phyloP scores from a whole-genome alignment of 2,888 invertebrate genomes.

The Sesia apiformis region DNA sequence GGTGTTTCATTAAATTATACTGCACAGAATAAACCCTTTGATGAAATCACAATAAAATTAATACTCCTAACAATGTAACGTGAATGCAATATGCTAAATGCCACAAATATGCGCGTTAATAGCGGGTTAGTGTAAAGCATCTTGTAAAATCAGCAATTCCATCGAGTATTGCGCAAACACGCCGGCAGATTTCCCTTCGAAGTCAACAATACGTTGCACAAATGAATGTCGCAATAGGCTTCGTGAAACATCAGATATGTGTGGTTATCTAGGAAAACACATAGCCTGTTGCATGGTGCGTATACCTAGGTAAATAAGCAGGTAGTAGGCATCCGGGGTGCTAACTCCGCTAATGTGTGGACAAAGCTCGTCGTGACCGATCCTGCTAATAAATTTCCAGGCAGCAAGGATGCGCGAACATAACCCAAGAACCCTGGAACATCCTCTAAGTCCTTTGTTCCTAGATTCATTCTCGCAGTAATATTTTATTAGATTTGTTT shows the following conservation, averaged over 20 bases:
- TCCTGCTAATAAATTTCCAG: slow-evolving; percentile 69
- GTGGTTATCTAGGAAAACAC: slow-evolving; percentile 59
- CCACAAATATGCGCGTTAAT: slow-evolving; percentile 26
- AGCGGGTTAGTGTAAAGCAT: slow-evolving; percentile 39
- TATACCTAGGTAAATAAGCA: slow-evolving; percentile 51
- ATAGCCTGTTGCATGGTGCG: slow-evolving; percentile 17
- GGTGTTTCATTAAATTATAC: slow-evolving; percentile 1
- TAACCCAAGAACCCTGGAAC: slow-evolving; percentile 25
- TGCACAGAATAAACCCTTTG: slow-evolving; percentile 1
- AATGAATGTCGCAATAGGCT: slow-evolving; percentile 53
- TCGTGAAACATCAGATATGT: slow-evolving; percentile 42
- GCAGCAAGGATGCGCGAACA: slow-evolving; percentile 49
- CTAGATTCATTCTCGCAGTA: neutral
- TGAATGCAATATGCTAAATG: slow-evolving; percentile 17
- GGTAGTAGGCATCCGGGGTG: slow-evolving; percentile 52
- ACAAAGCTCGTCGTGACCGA: slow-evolving; percentile 66
- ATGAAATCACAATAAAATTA: neutral
- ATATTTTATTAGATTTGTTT: too few species aligned
- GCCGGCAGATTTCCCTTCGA: slow-evolving; percentile 57
- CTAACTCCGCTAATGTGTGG: slow-evolving; percentile 69
- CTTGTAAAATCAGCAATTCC: slow-evolving; percentile 44
- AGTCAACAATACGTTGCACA: slow-evolving; percentile 57
- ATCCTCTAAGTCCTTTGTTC: neutral
- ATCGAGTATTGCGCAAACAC: slow-evolving; percentile 46
- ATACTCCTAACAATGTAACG: neutral